Base-by-base conservation (phyloP, 2,113 vertebrate genomes). In the Etheostoma spectabile region DNA sequence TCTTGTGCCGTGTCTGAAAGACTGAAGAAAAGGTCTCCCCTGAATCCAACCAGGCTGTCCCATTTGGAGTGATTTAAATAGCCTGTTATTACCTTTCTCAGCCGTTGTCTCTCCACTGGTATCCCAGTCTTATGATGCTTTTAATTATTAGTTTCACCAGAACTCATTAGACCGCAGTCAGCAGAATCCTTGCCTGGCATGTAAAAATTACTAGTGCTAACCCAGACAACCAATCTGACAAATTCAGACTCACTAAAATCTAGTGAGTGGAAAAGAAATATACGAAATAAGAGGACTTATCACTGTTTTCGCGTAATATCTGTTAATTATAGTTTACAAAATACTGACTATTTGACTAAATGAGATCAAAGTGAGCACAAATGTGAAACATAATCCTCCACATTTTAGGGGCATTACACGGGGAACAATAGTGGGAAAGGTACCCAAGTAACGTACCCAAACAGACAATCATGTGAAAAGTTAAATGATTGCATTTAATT, bases 41-140 rank as follows among this genome's bases (percentile, higher is more conserved):
- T 73, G 83, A 81, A 73, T 88, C 89, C 91, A 90, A 79, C 84
- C 72, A 89, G 84, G 84, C 93, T 93, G 94, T 93, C 95, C 86
- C 89, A 85, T 93, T 93, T 80, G 53, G 45, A 52, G 84, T 96
- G 95, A 96, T 95, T 95, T 95, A 95, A 94, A 91, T 74, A 84
- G 72, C 60, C 59, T 66, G 38, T 93, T 95, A 95, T 94, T 95
- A 91, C 86, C 88, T 93, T 92, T 94, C 81, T 78, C 81, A 86
- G 83, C 77, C 82, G 83, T 90, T 92, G 89, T 88, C 75, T 85
- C 92, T 90, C 64, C 7, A 21, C 69, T 70, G 83, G 87, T 74
- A 51, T 78, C 56, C 86, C n/a, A 63, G 48, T 64, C 85, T 61
- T 55, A 76, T 65, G 86, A 82, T 78, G 69, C 48, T 77, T 91